A percentile compares a stretch with the other conserved stretches of the same genome.
Evolutionary conservation across 2,797 vertebrate genomes (phyloP).

Genomic region (Eulemur albifrons): DNA sequence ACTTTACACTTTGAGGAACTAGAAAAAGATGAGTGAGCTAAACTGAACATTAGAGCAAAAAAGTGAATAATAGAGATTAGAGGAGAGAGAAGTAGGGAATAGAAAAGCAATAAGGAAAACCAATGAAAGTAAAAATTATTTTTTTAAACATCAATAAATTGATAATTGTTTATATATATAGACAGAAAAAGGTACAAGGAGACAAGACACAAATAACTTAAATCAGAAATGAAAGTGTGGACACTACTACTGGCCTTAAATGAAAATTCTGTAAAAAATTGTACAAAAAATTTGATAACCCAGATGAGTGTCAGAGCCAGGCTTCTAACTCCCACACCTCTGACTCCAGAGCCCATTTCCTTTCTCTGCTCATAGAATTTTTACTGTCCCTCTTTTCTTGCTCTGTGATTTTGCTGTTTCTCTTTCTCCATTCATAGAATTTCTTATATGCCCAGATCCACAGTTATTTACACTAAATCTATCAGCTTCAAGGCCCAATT

Average conservation of each 20-base stretch:
- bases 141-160: background rate
- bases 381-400: background rate
- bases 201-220: background rate
- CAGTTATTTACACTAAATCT: background rate
- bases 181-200: background rate
- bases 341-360: background rate
- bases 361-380: background rate
- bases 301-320: background rate
- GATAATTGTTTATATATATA: background rate
- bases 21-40: background rate
- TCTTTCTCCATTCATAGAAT: background rate
- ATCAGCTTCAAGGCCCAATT: background rate
- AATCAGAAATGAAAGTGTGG: background rate
- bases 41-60: background rate
- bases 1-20: background rate
- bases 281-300: background rate
- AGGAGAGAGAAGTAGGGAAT: background rate
- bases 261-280: background rate
- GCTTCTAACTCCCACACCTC: background rate
- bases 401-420: background rate
- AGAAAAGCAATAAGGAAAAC: background rate
- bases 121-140: background rate
- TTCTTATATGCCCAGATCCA: background rate
- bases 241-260: too few relatives aligned
- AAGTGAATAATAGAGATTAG: background rate